A percentile compares a stretch with the other conserved stretches of the same genome.
Conservation (phyloP, 1,140 invertebrate genomes). For the Lucilia cuprina region DNA sequence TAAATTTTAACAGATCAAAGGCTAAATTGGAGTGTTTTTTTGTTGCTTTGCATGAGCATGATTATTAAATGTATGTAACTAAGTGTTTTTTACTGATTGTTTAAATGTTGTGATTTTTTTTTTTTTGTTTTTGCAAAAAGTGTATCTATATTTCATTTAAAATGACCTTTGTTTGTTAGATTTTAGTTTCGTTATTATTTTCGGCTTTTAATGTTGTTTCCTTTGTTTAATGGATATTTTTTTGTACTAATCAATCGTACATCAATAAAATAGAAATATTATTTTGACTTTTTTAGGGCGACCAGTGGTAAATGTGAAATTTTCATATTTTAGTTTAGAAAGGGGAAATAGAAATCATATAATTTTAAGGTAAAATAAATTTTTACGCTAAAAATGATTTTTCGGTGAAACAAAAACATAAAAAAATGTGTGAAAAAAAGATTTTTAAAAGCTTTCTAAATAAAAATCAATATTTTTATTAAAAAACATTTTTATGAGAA, state of each 20-base stretch:
- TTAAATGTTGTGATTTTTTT: not conserved
- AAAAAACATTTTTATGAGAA: no score
- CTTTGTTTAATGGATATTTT: not conserved
- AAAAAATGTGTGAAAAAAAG: no score
- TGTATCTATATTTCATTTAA: not conserved
- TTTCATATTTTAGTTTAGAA: no score
- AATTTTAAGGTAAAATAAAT: no score
- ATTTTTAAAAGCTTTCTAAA: no score
- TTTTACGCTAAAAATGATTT: no score
- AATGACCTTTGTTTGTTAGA: not conserved
- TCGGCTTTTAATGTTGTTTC: not conserved
- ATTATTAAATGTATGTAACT: conserved; percentile 11
- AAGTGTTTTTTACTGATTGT: not conserved
- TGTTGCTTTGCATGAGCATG: not conserved
- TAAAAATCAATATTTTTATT: no score
- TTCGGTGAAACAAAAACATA: no score
- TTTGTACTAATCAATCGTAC: conserved; percentile 9
- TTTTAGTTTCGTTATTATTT: not conserved
- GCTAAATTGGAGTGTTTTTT: conserved; percentile 29
- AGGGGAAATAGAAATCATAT: no score
- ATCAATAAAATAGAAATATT: conserved; percentile 1
- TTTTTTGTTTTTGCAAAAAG: conserved; percentile 3
- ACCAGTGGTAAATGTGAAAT: not conserved
- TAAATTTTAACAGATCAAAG: conserved; percentile 31
- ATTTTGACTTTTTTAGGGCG: not conserved